Evolutionary conservation across 2,888 invertebrate genomes (phyloP).

Genomic region (Leptinotarsa rubiginosa): DNA sequence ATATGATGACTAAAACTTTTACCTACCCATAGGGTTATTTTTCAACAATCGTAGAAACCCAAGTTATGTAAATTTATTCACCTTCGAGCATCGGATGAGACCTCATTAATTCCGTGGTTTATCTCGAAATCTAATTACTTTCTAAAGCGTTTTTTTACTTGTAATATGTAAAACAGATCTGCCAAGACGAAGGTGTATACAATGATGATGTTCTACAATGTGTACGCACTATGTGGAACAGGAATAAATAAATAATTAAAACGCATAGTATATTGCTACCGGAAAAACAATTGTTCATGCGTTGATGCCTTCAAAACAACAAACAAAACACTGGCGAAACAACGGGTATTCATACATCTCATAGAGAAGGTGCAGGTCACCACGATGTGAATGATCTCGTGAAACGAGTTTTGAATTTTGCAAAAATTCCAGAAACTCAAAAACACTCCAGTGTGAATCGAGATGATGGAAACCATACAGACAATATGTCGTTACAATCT

Average conservation of each 20-base stretch:
- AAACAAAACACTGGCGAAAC: conserved; percentile 6
- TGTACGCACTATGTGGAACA: conserved; percentile 20
- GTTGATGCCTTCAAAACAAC: conserved; percentile 5
- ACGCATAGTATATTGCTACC: conserved; percentile 11
- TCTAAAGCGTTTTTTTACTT: conserved; percentile 8
- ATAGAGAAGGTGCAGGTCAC: background rate
- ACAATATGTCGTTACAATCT: no score
- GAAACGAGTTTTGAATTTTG: no score
- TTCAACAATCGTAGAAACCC: no score
- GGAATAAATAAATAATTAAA: conserved; percentile 16
- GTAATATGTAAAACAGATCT: conserved; percentile 22
- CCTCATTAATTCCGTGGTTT: conserved; percentile 8
- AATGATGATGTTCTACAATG: conserved; percentile 16
- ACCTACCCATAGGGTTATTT: no score
- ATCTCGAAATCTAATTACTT: conserved; percentile 8
- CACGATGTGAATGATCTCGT: no score
- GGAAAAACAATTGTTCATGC: conserved; percentile 19
- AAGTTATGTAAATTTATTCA: background rate
- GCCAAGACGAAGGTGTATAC: conserved; percentile 12
- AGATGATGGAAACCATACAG: no score
- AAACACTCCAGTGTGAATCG: no score
- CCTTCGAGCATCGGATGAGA: background rate
- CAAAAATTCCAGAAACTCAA: no score
- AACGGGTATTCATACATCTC: background rate
- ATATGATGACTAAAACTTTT: no score